Evolutionary conservation across 2,113 vertebrate genomes (phyloP), one percentile per base, ranked within the genome.

Genomic region (Carassius auratus): DNA sequence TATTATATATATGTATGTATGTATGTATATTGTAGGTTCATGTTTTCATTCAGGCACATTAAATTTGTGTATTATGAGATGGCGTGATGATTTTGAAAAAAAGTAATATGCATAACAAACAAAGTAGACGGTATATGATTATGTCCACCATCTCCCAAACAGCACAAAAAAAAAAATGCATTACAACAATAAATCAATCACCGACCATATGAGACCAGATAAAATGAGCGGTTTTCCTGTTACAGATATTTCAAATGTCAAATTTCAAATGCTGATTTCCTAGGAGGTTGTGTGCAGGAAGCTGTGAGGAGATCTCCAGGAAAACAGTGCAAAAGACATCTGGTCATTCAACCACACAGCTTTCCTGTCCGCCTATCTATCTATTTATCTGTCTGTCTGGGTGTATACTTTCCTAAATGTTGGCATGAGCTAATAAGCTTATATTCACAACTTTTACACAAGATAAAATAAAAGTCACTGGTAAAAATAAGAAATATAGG

Each of bases 261-360:
- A 6, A 64, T 66, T 50, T 19, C 8, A 64, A 23, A 78, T 33
- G 42, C 50, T 71, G 80, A 74, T 77, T 87, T 89, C 88, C 88
- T 85, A 79, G 48, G 83, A 59, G 66, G 57, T 48, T 30, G 38
- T 66, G 55, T 76, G 23, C 88, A 89, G 88, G 88, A 89, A 84
- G 52, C 81, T 76, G 62, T 45, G 82, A 84, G 73, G 73, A 62
- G 71, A 23, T 84, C 52, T 38, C 42, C 77, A 84, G 86, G 86
- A 89, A 86, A 89, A 86, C 87, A 87, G 83, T 21, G 19, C 71
- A 81, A 64, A 77, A 77, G 80, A 81, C 88, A 89, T 79, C 88
- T 88, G 86, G 81, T 81, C 83, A 45, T 15, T 9, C n/a, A n/a
- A 69, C n/a, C 66, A 79, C 36, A 81, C 76, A 76, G 76, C 26